Percentiles rank a stretch among this genome's conserved stretches.
Conservation (phyloP, 2,888 invertebrate species). For the Phengaris arion region DNA sequence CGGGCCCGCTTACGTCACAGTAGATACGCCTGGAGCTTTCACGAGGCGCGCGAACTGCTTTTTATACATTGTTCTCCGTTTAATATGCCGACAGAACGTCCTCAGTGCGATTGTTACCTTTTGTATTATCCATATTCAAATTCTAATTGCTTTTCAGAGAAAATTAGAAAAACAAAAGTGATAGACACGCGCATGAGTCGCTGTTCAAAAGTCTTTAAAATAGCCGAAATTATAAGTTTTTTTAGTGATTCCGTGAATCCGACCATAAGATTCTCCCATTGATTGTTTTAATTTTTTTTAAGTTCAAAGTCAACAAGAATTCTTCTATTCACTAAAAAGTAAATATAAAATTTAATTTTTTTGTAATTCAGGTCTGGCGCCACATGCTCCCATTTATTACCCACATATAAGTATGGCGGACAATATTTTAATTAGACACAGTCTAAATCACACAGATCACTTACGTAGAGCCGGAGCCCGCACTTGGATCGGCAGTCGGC, state of each 20-base stretch:
- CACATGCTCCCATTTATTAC: neutral
- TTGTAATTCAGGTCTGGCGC: neutral
- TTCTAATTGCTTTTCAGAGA: too few relatives aligned
- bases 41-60: conserved; percentile 5
- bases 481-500: neutral
- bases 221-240: too few relatives aligned
- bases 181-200: too few relatives aligned
- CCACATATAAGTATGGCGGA: neutral
- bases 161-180: too few relatives aligned
- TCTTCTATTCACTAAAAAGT: too few relatives aligned
- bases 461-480: neutral
- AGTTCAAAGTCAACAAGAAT: too few relatives aligned
- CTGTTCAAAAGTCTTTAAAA: too few relatives aligned
- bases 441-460: conserved; percentile 18
- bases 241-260: too few relatives aligned
- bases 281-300: too few relatives aligned
- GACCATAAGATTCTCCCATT: too few relatives aligned
- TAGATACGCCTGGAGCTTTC: conserved; percentile 31
- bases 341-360: neutral
- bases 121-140: neutral
- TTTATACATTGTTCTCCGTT: conserved; percentile 13
- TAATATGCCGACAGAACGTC: neutral
- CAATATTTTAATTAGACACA: conserved; percentile 5
- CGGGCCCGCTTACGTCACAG: conserved; percentile 51
- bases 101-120: neutral